Evolutionary conservation across 2,113 vertebrate genomes (phyloP).

Genomic region (Motacilla tschutschensis): DNA sequence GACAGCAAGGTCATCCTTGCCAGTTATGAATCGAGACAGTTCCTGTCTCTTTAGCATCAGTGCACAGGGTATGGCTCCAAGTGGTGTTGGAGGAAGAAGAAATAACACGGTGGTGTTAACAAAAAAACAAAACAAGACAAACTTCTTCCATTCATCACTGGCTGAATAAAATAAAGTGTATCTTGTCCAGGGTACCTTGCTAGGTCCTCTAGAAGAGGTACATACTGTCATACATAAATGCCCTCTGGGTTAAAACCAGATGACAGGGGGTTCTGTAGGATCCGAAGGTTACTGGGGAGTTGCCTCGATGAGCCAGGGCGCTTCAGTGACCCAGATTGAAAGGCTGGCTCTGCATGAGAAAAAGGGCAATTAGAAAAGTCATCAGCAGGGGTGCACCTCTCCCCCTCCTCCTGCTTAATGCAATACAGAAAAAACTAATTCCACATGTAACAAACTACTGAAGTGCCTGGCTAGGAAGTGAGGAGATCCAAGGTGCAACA

Average conservation of each 20-base stretch:
- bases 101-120: neutral
- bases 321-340: slow-evolving; percentile 88
- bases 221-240: slow-evolving; percentile 89
- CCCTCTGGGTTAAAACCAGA: slow-evolving; percentile 95
- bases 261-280: slow-evolving; percentile 86
- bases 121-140: neutral
- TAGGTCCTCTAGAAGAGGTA: slow-evolving; percentile 48
- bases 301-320: slow-evolving; percentile 82
- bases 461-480: neutral
- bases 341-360: slow-evolving; percentile 72
- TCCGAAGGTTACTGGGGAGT: slow-evolving; percentile 86
- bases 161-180: slow-evolving; percentile 46
- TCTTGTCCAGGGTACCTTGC: slow-evolving; percentile 45
- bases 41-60: slow-evolving; percentile 65
- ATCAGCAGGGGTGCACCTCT: neutral
- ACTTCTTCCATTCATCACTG: slow-evolving; percentile 47
- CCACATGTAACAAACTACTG: neutral
- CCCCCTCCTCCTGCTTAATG: neutral
- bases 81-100: slow-evolving; percentile 44
- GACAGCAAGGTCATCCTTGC: slow-evolving; percentile 54
- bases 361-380: neutral
- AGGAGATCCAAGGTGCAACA: neutral
- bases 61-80: slow-evolving; percentile 69
- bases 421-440: neutral
- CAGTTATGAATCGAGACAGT: neutral